Percentiles rank a stretch among this genome's conserved stretches.
phyloP scores from a whole-genome alignment of 2,113 vertebrate genomes.

The Peromyscus californicus region DNA sequence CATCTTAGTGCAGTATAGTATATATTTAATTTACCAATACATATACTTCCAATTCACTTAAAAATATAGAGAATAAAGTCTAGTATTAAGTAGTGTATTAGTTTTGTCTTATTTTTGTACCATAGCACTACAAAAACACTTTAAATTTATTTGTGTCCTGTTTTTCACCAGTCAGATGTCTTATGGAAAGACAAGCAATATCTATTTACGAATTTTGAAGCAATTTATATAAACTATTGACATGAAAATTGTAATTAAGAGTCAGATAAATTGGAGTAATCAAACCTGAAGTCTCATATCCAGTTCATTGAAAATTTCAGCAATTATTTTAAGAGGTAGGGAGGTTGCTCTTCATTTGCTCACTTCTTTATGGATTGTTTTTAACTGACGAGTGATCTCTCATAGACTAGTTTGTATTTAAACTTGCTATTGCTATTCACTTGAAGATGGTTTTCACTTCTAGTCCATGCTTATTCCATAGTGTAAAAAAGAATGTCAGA shows the following conservation, averaged over 20 bases:
- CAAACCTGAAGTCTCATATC: neutral
- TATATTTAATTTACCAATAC: neutral
- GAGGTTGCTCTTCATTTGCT: neutral
- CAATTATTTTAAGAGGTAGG: neutral
- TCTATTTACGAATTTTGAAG: neutral
- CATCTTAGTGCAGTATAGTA: neutral
- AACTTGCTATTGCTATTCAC: neutral
- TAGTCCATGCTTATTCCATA: neutral
- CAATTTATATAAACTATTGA: neutral
- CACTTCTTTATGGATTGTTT: neutral
- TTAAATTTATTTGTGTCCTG: neutral
- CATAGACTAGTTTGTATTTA: neutral
- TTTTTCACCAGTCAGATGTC: neutral
- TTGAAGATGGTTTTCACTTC: neutral
- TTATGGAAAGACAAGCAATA: neutral
- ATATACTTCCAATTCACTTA: neutral
- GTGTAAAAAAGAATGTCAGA: neutral
- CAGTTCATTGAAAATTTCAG: neutral
- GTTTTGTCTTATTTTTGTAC: neutral
- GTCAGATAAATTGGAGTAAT: neutral
- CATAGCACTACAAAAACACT: neutral
- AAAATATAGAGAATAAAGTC: neutral
- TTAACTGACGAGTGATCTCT: neutral
- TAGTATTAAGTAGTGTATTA: neutral
- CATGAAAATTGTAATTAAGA: neutral